Evolutionary conservation across 1,140 invertebrate species (phyloP), one percentile per base, ranked within the genome.

Genomic region (Conus betulinus): DNA sequence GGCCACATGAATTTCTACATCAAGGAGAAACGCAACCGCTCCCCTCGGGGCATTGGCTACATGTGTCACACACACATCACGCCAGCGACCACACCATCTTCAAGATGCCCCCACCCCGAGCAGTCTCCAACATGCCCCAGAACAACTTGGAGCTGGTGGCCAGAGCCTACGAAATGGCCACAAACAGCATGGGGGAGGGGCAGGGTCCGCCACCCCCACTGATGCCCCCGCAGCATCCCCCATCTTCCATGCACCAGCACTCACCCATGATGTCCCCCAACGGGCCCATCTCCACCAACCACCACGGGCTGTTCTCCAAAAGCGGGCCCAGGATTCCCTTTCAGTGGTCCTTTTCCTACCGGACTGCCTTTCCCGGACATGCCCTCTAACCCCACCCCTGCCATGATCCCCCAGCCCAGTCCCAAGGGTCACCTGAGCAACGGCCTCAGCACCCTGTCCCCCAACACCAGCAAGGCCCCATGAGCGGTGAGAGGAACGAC

Each of bases 1-100:
- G 93, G 94, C 55, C 94, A 93, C 88, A 94, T 94, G 94, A 92
- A 92, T 13, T 94, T 93, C 88, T 94, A 94, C 92, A 94, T 94
- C 88, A 94, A 94, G 81, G 94, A 94, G 85, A 94, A 94, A 87
- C 89, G 94, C 23, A 93, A 93, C 60, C 91, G 94, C n/a, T 94
- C 94, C 23, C 94, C 93, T 3, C 88, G 93, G 23, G 94, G 94
- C 25, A 91, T 94, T 87, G 93, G 94, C 51, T 94, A 94, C 89
- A 91, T 94, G 57, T 39, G 0, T n/a, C 87, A 93, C 79, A 91
- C 92, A 20, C 91, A 92, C 60, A 89, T 93, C 27, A 85, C 88
- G 7, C 89, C 88, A 27, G 84, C 25, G 92, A 93, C 23, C 89
- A 78, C n/a, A 90, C 88, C 71, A 92, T 93, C 85, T 93, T 93